phyloP scores from a whole-genome alignment of 2,888 invertebrate species.

The Drosophila planitibia region DNA sequence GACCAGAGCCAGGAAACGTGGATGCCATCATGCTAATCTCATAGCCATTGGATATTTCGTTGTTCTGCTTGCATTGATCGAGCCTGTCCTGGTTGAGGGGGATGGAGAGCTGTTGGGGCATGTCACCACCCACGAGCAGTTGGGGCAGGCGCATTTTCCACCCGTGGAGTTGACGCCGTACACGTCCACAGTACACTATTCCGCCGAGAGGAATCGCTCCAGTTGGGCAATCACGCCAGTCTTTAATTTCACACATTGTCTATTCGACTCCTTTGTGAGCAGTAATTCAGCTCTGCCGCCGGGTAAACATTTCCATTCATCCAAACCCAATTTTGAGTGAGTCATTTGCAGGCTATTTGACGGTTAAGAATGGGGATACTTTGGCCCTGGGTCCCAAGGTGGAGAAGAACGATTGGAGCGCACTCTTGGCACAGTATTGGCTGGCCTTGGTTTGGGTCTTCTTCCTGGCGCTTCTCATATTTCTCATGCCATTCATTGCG shows the following conservation, averaged over 20 bases:
- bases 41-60: background rate
- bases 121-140: constrained; percentile 50
- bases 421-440: constrained; percentile 85
- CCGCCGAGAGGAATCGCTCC: background rate
- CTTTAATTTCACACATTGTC: constrained; percentile 26
- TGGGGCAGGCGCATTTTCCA: constrained; percentile 49
- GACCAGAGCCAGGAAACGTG: background rate
- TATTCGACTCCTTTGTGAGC: constrained; percentile 26
- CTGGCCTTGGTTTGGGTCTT: constrained; percentile 87
- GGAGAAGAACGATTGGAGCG: constrained; percentile 85
- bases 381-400: constrained; percentile 77
- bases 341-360: constrained; percentile 72
- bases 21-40: background rate
- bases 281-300: constrained; percentile 21
- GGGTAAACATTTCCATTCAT: constrained; percentile 30
- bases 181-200: background rate
- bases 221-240: constrained; percentile 19
- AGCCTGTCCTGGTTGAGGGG: background rate
- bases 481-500: constrained; percentile 92
- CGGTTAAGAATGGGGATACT: constrained; percentile 67
- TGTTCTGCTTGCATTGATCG: constrained; percentile 4
- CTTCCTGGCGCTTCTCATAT: constrained; percentile 88
- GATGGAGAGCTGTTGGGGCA: background rate
- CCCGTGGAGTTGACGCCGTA: constrained; percentile 29
- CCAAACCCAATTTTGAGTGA: background rate